Conservation (phyloP, 23 tunicate species). For the Trididemnum miniatum region DNA sequence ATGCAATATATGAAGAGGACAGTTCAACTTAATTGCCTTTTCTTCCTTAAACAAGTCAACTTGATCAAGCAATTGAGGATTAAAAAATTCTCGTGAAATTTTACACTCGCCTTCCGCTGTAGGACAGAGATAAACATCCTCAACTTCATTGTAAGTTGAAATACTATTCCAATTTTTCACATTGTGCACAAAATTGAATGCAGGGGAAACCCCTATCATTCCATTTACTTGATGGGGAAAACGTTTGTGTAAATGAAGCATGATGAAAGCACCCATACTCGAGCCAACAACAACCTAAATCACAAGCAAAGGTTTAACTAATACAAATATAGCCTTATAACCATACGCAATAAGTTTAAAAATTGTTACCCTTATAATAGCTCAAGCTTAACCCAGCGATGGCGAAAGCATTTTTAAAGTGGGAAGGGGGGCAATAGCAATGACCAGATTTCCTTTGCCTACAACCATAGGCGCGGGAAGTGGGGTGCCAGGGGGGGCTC, state of each 20-base stretch:
- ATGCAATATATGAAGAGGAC: constrained; percentile 20
- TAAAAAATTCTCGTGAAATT: neutral
- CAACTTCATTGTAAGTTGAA: neutral
- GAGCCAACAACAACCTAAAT: constrained; percentile 57
- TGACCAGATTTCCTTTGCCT: too few species aligned
- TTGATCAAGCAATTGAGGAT: neutral
- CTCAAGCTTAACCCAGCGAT: too few species aligned
- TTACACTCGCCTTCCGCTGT: neutral
- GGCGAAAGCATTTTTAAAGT: too few species aligned
- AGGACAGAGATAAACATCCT: too few species aligned
- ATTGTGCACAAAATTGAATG: constrained; percentile 10
- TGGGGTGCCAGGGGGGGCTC: too few species aligned
- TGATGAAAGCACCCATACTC: constrained; percentile 62
- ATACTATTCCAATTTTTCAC: neutral
- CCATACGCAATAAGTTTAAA: too few species aligned
- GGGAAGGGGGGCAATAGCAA: too few species aligned
- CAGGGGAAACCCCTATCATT: constrained; percentile 56
- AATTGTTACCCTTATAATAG: too few species aligned
- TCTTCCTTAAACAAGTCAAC: constrained; percentile 26
- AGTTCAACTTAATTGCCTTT: neutral
- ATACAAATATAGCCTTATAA: too few species aligned
- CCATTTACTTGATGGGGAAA: constrained; percentile 30
- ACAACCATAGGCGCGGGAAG: too few species aligned
- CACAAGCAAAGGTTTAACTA: too few species aligned
- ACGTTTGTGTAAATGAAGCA: constrained; percentile 41